Evolutionary conservation across 2,113 vertebrate genomes (phyloP).

Genomic region (Salvelinus fontinalis): DNA sequence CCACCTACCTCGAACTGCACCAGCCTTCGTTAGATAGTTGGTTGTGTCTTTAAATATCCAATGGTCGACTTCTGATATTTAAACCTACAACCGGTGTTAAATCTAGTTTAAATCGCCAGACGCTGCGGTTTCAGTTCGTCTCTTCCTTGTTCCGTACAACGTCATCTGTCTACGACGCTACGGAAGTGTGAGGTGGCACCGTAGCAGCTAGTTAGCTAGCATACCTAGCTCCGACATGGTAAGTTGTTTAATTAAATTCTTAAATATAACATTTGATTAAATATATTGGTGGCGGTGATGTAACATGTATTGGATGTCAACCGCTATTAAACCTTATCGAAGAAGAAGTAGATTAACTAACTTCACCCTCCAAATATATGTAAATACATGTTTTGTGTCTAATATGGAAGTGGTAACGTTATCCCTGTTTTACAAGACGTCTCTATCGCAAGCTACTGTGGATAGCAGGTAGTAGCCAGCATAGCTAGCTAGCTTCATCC

Average conservation of each 20-base stretch:
- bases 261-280: too few species aligned
- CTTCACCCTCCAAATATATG: too few species aligned
- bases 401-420: too few species aligned
- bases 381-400: too few species aligned
- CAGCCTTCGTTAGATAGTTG: background rate
- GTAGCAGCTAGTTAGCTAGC: background rate
- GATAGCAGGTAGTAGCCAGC: too few species aligned
- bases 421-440: too few species aligned
- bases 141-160: conserved; percentile 6
- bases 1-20: background rate
- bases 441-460: too few species aligned
- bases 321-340: too few species aligned
- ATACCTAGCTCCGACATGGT: background rate
- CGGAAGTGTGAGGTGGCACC: conserved; percentile 63
- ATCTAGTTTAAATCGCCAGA: background rate
- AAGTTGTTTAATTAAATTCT: background rate
- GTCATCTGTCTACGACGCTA: conserved; percentile 38
- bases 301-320: too few species aligned
- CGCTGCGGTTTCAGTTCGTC: background rate
- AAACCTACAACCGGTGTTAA: background rate
- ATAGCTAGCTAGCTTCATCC: too few species aligned
- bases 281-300: too few species aligned
- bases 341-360: too few species aligned
- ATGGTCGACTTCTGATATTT: background rate
- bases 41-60: background rate